Base-by-base conservation (phyloP, 1,140 invertebrate genomes). In the Diprion similis region DNA sequence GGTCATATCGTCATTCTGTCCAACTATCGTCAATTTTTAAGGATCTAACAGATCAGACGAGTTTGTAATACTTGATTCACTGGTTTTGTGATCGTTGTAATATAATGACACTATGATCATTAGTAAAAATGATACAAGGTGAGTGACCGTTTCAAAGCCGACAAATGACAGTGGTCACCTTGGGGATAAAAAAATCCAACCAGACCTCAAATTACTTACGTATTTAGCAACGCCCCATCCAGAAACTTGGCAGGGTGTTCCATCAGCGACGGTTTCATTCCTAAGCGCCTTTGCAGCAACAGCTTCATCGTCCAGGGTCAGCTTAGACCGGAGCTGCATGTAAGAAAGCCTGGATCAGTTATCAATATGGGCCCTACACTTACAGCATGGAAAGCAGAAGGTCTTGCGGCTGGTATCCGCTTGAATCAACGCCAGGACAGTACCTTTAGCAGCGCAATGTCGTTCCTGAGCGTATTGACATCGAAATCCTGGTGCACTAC, bases 191-290 rank as follows among this genome's bases (percentile, higher is more conserved):
- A 37, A 37, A 68, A 19, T 37, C 24, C 24, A 37, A 37, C 24
- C 24, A 37, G 24, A 37, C 24, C 24, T 37, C n/a, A 71, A 68
- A 68, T 13, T 51, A 73, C 71, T 72, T 45, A 77, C 76, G 11
- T 64, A 68, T 71, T 69, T 70, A 17, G 51, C 0, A 13, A 72
- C 71, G 9, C 76, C 76, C 76, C 76, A 77, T 51, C 76, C 76
- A 13, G 73, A 66, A 9, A 77, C 76, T 71, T 75, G 73, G 10
- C 76, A 77, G 1, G 48, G 11, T 1, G 72, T 76, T 18, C 45
- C 10, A 59, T 59, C 51, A 17, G 51, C 51, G 51, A 59, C 51
- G 51, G 11, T 59, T 17, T 59, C 51, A 17, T 59, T 59, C n/a
- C 51, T 59, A 4, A 59, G n/a, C 11, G 51, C 51, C n/a, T 59